A percentile compares a stretch with the other conserved stretches of the same genome.
Evolutionary conservation across 2,113 vertebrate genomes (phyloP).

Genomic region (Paracanthobrama guichenoti): DNA sequence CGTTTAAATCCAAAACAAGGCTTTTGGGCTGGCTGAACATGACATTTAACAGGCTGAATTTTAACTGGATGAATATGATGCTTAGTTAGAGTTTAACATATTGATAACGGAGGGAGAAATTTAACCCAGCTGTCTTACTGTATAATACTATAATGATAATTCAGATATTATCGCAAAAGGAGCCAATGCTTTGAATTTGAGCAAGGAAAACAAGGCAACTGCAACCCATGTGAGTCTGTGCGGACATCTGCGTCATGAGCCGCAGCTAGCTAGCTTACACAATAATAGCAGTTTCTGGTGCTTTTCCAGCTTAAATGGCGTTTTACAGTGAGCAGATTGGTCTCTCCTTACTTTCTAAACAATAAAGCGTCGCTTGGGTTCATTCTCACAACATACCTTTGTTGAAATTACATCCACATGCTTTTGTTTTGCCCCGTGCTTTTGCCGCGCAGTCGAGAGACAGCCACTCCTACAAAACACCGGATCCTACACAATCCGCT

Average conservation of each 20-base stretch:
- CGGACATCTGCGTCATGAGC: not conserved
- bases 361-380: not conserved
- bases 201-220: not conserved
- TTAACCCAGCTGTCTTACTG: not conserved
- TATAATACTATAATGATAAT: not conserved
- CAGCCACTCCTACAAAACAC: slow-evolving; percentile 19
- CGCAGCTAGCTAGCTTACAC: slow-evolving; percentile 3
- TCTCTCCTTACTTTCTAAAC: not conserved
- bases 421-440: slow-evolving; percentile 78
- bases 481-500: not conserved
- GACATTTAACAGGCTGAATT: not conserved
- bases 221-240: slow-evolving; percentile 1
- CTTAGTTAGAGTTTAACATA: not conserved
- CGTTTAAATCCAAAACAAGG: not conserved
- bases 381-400: slow-evolving; percentile 61
- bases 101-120: not conserved
- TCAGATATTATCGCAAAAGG: not conserved
- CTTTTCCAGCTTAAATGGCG: not conserved
- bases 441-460: slow-evolving; percentile 75
- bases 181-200: not conserved
- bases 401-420: slow-evolving; percentile 74
- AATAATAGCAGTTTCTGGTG: not conserved
- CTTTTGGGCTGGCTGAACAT: not conserved
- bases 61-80: not conserved
- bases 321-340: not conserved